phyloP scores from a whole-genome alignment of 2,113 vertebrate genomes.

The Mus pahari region DNA sequence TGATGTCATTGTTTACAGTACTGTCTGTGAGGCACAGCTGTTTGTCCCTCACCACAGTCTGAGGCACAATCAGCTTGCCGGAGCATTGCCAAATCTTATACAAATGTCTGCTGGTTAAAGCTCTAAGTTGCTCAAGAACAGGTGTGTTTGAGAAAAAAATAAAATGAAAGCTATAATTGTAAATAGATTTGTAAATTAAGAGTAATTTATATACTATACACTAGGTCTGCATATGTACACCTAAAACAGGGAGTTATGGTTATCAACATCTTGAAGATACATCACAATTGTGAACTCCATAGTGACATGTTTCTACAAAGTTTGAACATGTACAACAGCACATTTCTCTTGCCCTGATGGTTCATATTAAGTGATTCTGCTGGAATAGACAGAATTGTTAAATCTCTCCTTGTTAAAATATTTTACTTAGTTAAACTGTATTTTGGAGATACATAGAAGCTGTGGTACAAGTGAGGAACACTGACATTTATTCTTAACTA shows the following conservation, averaged over 20 bases:
- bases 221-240: not conserved
- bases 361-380: slow-evolving; percentile 36
- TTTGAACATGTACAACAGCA: not conserved
- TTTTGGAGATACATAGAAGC: not conserved
- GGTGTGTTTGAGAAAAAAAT: slow-evolving; percentile 9
- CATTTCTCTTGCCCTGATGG: not conserved
- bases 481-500: not conserved
- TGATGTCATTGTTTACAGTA: slow-evolving; percentile 83
- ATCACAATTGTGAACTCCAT: not conserved
- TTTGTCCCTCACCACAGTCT: slow-evolving; percentile 55
- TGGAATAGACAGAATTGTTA: not conserved
- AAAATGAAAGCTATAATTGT: slow-evolving; percentile 4
- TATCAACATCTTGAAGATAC: slow-evolving; percentile 49
- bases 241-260: not conserved
- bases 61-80: slow-evolving; percentile 59
- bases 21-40: slow-evolving; percentile 83
- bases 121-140: slow-evolving; percentile 72
- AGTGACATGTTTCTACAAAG: not conserved
- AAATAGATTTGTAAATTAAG: slow-evolving; percentile 62
- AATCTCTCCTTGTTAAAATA: not conserved
- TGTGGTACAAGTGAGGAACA: not conserved
- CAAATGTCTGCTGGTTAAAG: slow-evolving; percentile 71
- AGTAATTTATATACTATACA: slow-evolving; percentile 33
- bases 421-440: not conserved
- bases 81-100: slow-evolving; percentile 83